Evolutionary conservation across 2,888 invertebrate genomes (phyloP), one percentile per base, ranked within the genome.

Genomic region (Steinernema carpocapsae): DNA sequence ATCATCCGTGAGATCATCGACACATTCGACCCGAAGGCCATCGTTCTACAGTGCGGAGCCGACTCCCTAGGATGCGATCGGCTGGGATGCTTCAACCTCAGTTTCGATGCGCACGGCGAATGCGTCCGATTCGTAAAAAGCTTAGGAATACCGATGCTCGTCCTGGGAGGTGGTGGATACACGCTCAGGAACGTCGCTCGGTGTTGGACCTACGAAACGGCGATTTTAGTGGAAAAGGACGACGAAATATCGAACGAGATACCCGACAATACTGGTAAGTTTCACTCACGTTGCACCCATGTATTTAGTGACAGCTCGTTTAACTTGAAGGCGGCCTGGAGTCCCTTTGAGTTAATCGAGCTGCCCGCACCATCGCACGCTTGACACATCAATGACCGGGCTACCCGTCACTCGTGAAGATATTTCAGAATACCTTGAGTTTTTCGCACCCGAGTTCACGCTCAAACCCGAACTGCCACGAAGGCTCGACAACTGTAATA

Each of bases 181-280:
- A 99, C 97, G 0, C 90, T 97, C 29, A 91, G 95, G 37, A 99
- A 99, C 88, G 99, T 99, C 0, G 97, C 99, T 0, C 91, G 99
- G 3, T 97, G 97, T 88, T 99, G 99, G 99, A 96, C 97, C 0
- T 96, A 96, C 85, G 99, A 99, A 89, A 99, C 99, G 0, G 94
- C 97, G 0, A 89, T 99, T 0, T 89, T 97, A 0, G 92, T 97
- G 0, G 96, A 96, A 86, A 46, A 80, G 51, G 72, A 73, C 29
- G 94, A 96, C 86, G 92, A 92, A 76, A 94, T 99, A 75, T 93
- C 93, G 71, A 94, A 96, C 88, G 97, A 97, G 87, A 90, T 99
- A 48, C 99, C 99, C 0, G 85, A 85, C 29, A 81, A 76, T 45
- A 78, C 82, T 10, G 82, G 84, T 84, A 14, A 56, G 71, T 70